Evolutionary conservation across 2,888 invertebrate species (phyloP), one percentile per base, ranked within the genome.

Genomic region (Eucera pruinosa): DNA sequence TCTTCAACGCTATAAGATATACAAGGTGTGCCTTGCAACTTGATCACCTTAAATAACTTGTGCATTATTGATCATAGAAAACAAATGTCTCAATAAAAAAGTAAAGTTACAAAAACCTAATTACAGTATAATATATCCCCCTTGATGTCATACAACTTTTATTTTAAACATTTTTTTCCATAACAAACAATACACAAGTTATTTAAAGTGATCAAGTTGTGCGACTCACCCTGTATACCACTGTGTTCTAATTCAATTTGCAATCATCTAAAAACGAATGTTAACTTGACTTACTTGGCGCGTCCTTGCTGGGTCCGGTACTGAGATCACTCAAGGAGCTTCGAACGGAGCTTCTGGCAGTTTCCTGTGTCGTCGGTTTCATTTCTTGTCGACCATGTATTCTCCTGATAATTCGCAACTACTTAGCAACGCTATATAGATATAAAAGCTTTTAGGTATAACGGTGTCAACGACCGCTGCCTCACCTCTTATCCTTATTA

Each of bases 261-360:
- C 57, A 20, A 39, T 48, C 27, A 6, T 47, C 27, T 9, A 68
- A 50, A 47, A 33, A 33, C 2, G n/a, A n/a, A 69, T 30, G 57
- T 69, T 54, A 77, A 78, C 73, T 41, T 15, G 66, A 91, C 92
- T 91, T 80, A 92, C 92, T 92, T 74, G 85, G 69, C 33, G 85
- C 80, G 27, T 91, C 91, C 69, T 92, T 92, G 82, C 88, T 89
- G 64, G 90, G 88, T 3, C 89, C 89, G 67, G 90, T 91, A 81
- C 92, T 92, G 66, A 92, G 86, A 78, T 92, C 92, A 69, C 92
- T 92, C 84, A 90, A 88, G 47, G 92, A 92, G 85, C 92, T 92
- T 48, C 91, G 91, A 68, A 92, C 92, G 7, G 92, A 92, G 68
- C 92, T 92, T 15, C 91, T 90, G 52, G 91, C 91, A 23, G 92